These are phyloP conservation scores for Chaetophractus vellerosus DNA, from an alignment of 2,797 vertebrate genomes.

Conservation along the genomic window DNA sequence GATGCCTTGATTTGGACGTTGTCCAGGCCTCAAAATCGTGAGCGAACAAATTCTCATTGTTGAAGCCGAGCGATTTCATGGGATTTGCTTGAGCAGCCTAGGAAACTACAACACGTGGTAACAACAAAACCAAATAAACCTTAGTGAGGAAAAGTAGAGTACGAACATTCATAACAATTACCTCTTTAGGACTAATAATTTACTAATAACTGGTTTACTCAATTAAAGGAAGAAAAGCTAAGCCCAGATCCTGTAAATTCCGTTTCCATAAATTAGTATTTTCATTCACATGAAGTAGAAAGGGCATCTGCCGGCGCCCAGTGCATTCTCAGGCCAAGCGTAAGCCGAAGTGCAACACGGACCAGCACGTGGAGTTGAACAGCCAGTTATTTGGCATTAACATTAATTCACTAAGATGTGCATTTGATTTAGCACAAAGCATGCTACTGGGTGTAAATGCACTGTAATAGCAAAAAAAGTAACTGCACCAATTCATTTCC, in stretches of 20 bases:
- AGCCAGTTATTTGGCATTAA: not conserved
- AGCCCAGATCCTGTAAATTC: not conserved
- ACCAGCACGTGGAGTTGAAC: not conserved
- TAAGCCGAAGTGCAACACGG: not conserved
- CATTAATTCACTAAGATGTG: conserved; percentile 4
- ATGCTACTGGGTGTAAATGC: not conserved
- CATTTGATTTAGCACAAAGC: conserved; percentile 29
- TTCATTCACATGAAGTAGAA: not conserved
- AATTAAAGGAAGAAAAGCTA: not conserved
- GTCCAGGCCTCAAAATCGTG: too few relatives aligned
- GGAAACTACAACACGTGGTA: not conserved
- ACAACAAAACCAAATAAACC: not conserved
- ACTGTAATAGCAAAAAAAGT: not conserved
- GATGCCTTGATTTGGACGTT: too few relatives aligned
- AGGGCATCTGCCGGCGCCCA: not conserved
- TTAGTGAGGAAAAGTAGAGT: not conserved
- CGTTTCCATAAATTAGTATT: not conserved
- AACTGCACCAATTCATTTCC: not conserved
- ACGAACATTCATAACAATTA: not conserved
- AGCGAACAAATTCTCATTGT: too few relatives aligned
- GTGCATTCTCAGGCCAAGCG: not conserved
- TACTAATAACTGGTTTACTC: not conserved
- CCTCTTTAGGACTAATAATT: not conserved
- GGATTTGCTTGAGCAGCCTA: too few relatives aligned
- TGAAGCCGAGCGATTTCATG: too few relatives aligned